phyloP scores from a whole-genome alignment of 35 echinoderm and acorn worm genomes.

The Heliocidaris tuberculata region DNA sequence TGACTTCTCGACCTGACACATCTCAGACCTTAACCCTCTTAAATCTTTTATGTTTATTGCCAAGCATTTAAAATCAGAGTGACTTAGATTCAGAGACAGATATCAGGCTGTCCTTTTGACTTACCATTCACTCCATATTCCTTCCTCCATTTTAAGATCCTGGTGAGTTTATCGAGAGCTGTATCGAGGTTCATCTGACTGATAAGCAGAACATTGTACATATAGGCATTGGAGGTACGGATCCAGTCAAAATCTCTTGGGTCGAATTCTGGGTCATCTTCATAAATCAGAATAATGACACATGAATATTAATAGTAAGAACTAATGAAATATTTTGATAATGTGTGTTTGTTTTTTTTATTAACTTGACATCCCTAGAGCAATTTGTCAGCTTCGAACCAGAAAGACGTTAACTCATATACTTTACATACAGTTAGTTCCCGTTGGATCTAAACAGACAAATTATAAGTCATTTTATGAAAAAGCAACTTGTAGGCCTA shows the following conservation, averaged over 20 bases:
- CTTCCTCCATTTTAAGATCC: constrained; percentile 76
- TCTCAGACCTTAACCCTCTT: too few relatives aligned
- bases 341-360: too few relatives aligned
- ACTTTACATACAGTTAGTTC: too few relatives aligned
- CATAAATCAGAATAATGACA: neutral
- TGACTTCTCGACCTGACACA: neutral
- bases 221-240: constrained; percentile 61
- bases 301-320: too few relatives aligned
- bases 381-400: too few relatives aligned
- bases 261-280: constrained; percentile 45
- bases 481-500: too few relatives aligned
- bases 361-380: too few relatives aligned
- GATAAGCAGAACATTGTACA: constrained; percentile 74
- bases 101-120: neutral
- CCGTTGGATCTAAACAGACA: too few relatives aligned
- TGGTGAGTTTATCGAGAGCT: constrained; percentile 67
- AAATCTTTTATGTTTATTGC: neutral
- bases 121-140: constrained; percentile 50
- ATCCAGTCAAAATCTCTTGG: constrained; percentile 64
- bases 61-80: neutral
- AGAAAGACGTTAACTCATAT: too few relatives aligned
- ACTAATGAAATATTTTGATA: too few relatives aligned
- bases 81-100: too few relatives aligned
- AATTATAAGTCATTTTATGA: too few relatives aligned
- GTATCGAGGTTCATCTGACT: constrained; percentile 62